Base-by-base conservation (phyloP, 2,797 vertebrate species). In the Urosaurus nigricauda region DNA sequence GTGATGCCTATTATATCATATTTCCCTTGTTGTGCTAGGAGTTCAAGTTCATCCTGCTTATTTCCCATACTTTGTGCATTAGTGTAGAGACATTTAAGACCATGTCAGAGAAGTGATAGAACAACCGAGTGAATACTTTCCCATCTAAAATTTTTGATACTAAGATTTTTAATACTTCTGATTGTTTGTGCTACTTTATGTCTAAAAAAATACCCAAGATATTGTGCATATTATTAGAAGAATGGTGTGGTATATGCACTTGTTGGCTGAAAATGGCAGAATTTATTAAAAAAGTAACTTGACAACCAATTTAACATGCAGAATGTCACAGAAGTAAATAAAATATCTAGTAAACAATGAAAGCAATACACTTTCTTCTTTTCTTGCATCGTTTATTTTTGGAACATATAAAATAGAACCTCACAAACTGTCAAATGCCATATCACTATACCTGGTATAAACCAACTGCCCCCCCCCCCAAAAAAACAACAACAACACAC, bases 371-470 rank as follows among this genome's bases (percentile, higher is more conserved):
- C 13, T 82, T 29, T 24, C 29, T 17, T 14, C 2, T 40, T 37
- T n/a, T 12, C 8, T n/a, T 83, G 19, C 13, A 19, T 71, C 58
- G 51, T 74, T 17, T 37, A 40, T 35, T 40, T 85, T 71, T 73
- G 12, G 43, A 29, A 81, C 12, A 73, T 2, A 40, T 71, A 68
- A 87, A 87, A 71, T n/a, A 73, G 51, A 81, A 81, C 40, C 4
- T 32, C 37, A 26, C 92, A 95, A 92, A 95, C 94, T 91, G 92
- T 93, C 95, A 91, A 94, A 95, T 58, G 93, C 93, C 96, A 94
- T 93, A 71, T 94, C 95, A 95, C 90, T 95, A 96, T 96, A 95
- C 96, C 96, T 95, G 11, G 77, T 95, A 93, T 90, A 94, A 92
- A 90, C 7, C 65, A 9, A 86, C 93, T 91, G n/a, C 79, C 93